Conservation (phyloP, 2,888 invertebrate species). For the Acronicta aceris region DNA sequence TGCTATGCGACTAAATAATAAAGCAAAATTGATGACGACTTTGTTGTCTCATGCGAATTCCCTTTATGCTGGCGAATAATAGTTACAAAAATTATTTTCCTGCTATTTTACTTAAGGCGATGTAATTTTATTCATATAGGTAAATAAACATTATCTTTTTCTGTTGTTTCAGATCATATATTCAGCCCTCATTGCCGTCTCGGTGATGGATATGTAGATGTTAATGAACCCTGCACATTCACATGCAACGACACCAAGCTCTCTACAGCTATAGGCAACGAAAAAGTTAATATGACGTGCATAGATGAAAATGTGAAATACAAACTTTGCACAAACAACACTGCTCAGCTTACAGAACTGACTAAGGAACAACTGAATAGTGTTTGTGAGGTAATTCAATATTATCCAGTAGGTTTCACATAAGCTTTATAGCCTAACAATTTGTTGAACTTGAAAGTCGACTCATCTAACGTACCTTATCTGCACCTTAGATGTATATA, state of each 20-base stretch:
- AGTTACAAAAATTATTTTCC: background rate
- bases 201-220: conserved; percentile 70
- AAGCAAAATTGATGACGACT: background rate
- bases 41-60: conserved; percentile 21
- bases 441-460: too few relatives aligned
- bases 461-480: too few relatives aligned
- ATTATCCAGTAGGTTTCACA: too few relatives aligned
- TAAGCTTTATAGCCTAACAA: too few relatives aligned
- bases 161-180: conserved; percentile 60
- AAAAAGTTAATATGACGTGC: conserved; percentile 76
- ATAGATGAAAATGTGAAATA: conserved; percentile 68
- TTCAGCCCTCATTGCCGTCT: conserved; percentile 72
- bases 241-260: conserved; percentile 67
- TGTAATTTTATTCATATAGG: background rate
- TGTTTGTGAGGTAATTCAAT: conserved; percentile 64
- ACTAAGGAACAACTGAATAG: conserved; percentile 49
- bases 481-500: too few relatives aligned
- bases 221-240: conserved; percentile 75
- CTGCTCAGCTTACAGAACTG: conserved; percentile 46
- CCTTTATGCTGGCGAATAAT: background rate
- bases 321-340: conserved; percentile 64
- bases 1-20: conserved; percentile 10
- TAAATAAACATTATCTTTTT: background rate
- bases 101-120: background rate
- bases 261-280: conserved; percentile 56